Evolutionary conservation across 1,140 invertebrate genomes (phyloP).

Genomic region (Plutomurus gul): DNA sequence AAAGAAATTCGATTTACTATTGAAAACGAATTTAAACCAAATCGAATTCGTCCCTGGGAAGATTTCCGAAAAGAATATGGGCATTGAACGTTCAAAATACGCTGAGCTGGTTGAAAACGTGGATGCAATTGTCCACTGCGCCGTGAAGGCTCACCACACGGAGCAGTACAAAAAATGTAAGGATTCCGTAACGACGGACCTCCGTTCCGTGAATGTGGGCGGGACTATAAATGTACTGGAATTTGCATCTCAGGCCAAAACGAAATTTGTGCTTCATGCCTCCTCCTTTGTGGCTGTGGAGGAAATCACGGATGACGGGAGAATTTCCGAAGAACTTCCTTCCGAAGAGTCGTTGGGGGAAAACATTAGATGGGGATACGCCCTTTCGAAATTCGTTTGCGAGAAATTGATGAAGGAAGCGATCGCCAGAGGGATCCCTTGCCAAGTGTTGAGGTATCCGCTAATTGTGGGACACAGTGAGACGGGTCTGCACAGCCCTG

Average conservation of each 20-base stretch:
- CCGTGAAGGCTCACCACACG: background rate
- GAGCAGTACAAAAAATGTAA: background rate
- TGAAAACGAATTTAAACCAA: background rate
- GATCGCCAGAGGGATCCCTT: background rate
- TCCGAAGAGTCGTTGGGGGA: background rate
- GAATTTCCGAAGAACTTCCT: background rate
- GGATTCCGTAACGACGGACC: background rate
- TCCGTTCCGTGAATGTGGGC: background rate
- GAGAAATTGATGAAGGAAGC: slow-evolving; percentile 30
- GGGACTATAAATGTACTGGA: slow-evolving; percentile 35
- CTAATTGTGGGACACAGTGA: slow-evolving; percentile 23
- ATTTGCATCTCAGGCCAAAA: background rate
- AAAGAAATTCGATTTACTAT: background rate
- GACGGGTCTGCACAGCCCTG: background rate
- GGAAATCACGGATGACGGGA: background rate
- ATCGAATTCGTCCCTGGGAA: background rate
- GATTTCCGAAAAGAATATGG: background rate
- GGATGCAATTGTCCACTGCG: background rate
- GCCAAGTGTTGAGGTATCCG: slow-evolving; percentile 16
- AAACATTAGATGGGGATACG: slow-evolving; percentile 25
- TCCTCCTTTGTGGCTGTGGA: slow-evolving; percentile 30
- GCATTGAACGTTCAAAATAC: background rate
- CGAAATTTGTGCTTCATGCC: slow-evolving; percentile 32
- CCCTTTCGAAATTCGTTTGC: slow-evolving; percentile 14
- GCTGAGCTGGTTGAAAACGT: background rate